Evolutionary conservation across 2,888 invertebrate species (phyloP).

Genomic region (Apantesis nais): DNA sequence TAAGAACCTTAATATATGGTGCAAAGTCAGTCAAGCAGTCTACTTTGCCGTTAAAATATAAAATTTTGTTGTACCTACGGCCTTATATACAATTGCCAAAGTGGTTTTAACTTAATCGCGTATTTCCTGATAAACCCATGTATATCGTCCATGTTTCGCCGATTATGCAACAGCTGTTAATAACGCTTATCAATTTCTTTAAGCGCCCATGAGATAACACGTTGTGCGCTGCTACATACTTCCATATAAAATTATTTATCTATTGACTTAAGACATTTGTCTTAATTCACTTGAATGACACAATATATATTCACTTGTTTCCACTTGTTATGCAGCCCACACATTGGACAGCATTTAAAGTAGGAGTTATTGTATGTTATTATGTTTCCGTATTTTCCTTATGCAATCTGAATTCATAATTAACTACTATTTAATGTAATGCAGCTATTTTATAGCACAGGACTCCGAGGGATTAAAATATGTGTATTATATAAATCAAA

Average conservation of each 20-base stretch:
- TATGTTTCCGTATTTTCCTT: slow-evolving; percentile 11
- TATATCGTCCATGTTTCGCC: slow-evolving; percentile 18
- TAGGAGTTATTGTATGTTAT: neutral
- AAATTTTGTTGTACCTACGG: neutral
- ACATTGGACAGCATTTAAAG: neutral
- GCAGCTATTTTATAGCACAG: neutral
- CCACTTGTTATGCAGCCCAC: slow-evolving; percentile 3
- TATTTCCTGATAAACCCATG: slow-evolving; percentile 22
- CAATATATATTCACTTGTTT: neutral
- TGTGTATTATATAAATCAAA: neutral
- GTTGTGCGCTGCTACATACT: slow-evolving; percentile 2
- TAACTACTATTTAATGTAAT: neutral
- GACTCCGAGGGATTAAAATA: neutral
- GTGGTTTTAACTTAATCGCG: slow-evolving; percentile 9
- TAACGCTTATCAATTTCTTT: slow-evolving; percentile 38
- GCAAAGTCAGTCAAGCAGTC: too few relatives aligned
- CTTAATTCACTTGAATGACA: slow-evolving; percentile 2
- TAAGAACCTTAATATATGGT: too few relatives aligned
- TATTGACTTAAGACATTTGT: neutral
- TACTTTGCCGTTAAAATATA: too few relatives aligned
- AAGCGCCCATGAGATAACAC: slow-evolving; percentile 24
- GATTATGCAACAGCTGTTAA: slow-evolving; percentile 33
- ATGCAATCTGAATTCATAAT: slow-evolving; percentile 1
- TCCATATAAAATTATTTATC: slow-evolving; percentile 11
- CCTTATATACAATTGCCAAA: neutral